Conservation (phyloP, 2,888 invertebrate species). For the Troides aeacus region DNA sequence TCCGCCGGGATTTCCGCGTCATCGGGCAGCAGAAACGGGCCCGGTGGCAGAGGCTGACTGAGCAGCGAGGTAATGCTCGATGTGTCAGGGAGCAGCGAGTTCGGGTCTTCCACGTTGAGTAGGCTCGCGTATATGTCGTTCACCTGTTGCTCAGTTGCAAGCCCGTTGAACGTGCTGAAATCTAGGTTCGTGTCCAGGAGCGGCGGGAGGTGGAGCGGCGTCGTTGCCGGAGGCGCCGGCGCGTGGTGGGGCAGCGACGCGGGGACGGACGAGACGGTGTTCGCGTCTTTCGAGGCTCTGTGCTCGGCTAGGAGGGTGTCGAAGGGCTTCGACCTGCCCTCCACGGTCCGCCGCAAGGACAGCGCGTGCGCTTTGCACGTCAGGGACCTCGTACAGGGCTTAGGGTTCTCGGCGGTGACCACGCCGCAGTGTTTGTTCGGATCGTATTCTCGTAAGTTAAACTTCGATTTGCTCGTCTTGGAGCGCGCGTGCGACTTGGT, state of each 20-base stretch:
- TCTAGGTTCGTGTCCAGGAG: conserved; percentile 63
- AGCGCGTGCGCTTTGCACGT: conserved; percentile 86
- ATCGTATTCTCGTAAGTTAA: conserved; percentile 85
- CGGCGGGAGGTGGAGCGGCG: conserved; percentile 52
- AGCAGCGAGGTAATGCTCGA: conserved; percentile 62
- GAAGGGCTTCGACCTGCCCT: conserved; percentile 86
- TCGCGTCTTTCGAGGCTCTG: conserved; percentile 81
- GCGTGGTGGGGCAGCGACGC: conserved; percentile 37
- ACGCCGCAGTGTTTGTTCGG: conserved; percentile 92
- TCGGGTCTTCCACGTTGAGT: conserved; percentile 62
- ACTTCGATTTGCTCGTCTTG: conserved; percentile 68
- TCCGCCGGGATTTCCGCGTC: conserved; percentile 48
- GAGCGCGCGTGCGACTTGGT: conserved; percentile 54
- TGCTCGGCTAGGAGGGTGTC: conserved; percentile 88
- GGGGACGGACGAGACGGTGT: conserved; percentile 38
- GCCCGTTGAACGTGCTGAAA: conserved; percentile 59
- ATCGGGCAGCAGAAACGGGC: conserved; percentile 57
- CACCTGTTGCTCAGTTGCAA: conserved; percentile 66
- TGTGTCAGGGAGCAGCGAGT: conserved; percentile 60
- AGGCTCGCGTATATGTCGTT: conserved; percentile 68
- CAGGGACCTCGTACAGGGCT: conserved; percentile 89
- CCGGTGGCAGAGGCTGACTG: conserved; percentile 56
- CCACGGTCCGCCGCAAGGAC: conserved; percentile 84
- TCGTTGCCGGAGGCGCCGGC: conserved; percentile 35
- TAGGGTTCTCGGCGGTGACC: conserved; percentile 82